Base-by-base conservation (phyloP, 2,113 vertebrate species). In the Narcine bancroftii region DNA sequence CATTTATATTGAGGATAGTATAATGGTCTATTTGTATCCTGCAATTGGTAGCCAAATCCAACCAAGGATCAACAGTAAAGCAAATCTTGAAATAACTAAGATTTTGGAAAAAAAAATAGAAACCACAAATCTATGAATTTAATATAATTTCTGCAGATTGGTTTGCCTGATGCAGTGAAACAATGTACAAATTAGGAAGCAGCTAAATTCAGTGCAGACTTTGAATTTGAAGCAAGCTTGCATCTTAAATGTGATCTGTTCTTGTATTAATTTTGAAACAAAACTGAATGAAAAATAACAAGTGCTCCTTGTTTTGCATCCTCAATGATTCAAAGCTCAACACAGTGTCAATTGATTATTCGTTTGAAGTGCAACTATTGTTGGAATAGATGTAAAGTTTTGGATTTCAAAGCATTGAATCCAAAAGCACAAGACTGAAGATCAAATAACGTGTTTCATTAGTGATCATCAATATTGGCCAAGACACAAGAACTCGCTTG, bases 201-300 rank as follows among this genome's bases (percentile, higher is more conserved):
- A 91, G 2, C 42, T 66, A 47, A 91, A 71, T 91, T 33, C 9
- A 91, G 60, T 91, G 42, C 29, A 69, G 39, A 47, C 39, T 15
- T 47, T 10, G 33, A 66, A 69, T 69, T 91, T 69, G 65, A 83
- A 83, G 79, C 79, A 50, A 83, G 29, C 47, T 77, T 77, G 77
- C 45, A 47, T 50, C 13, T 26, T 15, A 7, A 81, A 53, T 47
- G 50, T 36, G 26, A 91, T 13, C 29, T 63, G 39, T 10, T 91
- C 15, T 45, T 91, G 42, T 47, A 69, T 13, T 39, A 91, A 15
- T 24, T 69, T 91, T 47, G 89, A 91, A 91, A 66, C 13, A 91
- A 65, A 69, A 69, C 13, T 45, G 65, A 42, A 42, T 39, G n/a
- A 39, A 19, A 24, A 91, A 89, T 19, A 42, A 24, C 17, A 89